Conservation (phyloP, 53 echinoderm and acorn worm genomes). For the Echinometra lucunter region DNA sequence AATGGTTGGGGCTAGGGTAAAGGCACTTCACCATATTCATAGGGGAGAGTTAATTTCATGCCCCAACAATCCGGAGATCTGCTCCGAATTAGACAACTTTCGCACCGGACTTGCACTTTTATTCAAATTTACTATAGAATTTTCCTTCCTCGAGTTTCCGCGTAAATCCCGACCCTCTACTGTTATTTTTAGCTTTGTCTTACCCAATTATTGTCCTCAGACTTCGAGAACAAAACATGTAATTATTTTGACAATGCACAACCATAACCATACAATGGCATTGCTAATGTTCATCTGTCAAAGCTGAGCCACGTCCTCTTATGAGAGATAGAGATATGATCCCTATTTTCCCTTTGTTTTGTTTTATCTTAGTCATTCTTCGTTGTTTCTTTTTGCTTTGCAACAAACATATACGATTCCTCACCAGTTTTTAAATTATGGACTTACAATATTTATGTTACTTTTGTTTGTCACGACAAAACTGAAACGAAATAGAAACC, state of each 20-base stretch:
- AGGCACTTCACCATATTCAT: slow-evolving; percentile 16
- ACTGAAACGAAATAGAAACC: too few relatives aligned
- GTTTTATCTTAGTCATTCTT: too few relatives aligned
- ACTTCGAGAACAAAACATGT: slow-evolving; percentile 25
- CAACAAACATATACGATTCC: too few relatives aligned
- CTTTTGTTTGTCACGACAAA: too few relatives aligned
- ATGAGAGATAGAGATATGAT: too few relatives aligned
- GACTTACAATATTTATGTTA: too few relatives aligned
- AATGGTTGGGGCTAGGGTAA: slow-evolving; percentile 9
- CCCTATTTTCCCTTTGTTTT: too few relatives aligned
- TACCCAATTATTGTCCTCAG: slow-evolving; percentile 49
- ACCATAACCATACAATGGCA: not conserved
- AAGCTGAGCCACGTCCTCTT: not conserved
- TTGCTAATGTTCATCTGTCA: slow-evolving; percentile 24
- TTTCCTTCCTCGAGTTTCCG: slow-evolving; percentile 55
- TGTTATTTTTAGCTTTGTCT: slow-evolving; percentile 66
- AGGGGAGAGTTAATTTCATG: slow-evolving; percentile 61
- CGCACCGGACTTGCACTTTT: slow-evolving; percentile 66
- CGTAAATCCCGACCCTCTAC: slow-evolving; percentile 41
- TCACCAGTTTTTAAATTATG: too few relatives aligned
- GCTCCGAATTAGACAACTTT: slow-evolving; percentile 61
- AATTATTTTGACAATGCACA: slow-evolving; percentile 24
- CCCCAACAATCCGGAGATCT: slow-evolving; percentile 38
- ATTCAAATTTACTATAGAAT: slow-evolving; percentile 37
- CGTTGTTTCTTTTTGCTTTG: too few relatives aligned